Conservation (phyloP, 2,797 vertebrate genomes). For the Platyrinchus mystaceus region DNA sequence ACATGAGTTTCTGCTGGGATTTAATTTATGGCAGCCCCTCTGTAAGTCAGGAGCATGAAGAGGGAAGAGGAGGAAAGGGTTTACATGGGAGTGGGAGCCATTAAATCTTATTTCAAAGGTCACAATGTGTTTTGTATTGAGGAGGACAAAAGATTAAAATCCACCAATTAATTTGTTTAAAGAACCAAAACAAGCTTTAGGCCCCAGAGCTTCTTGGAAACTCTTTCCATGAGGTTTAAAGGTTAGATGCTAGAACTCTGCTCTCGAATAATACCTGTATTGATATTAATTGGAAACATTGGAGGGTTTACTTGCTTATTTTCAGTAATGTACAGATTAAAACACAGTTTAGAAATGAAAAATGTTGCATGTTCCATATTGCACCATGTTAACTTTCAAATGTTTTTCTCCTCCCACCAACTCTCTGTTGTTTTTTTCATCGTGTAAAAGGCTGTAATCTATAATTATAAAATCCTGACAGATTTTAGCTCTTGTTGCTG, state of each 20-base stretch:
- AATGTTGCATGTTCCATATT: not conserved
- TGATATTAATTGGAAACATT: not conserved
- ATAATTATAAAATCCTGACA: not conserved
- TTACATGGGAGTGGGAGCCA: not conserved
- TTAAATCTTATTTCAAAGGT: not conserved
- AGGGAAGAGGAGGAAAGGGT: not conserved
- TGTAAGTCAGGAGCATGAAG: not conserved
- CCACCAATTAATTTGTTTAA: not conserved
- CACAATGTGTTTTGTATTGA: not conserved
- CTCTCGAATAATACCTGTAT: not conserved
- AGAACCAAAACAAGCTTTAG: not conserved
- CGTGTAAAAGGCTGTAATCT: not conserved
- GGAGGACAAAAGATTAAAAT: not conserved
- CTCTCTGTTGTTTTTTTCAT: not conserved
- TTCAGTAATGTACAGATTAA: not conserved
- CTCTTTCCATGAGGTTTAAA: not conserved
- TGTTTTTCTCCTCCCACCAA: not conserved
- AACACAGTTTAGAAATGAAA: not conserved
- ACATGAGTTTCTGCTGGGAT: not conserved
- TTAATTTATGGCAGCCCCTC: not conserved
- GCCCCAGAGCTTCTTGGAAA: not conserved
- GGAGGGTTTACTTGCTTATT: not conserved
- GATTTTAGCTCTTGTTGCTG: not conserved
- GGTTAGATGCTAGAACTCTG: not conserved
- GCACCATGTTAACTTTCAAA: not conserved